Percentiles rank a stretch among this genome's conserved stretches.
Conservation (phyloP, 2,797 vertebrate species). For the Limnodromus scolopaceus region DNA sequence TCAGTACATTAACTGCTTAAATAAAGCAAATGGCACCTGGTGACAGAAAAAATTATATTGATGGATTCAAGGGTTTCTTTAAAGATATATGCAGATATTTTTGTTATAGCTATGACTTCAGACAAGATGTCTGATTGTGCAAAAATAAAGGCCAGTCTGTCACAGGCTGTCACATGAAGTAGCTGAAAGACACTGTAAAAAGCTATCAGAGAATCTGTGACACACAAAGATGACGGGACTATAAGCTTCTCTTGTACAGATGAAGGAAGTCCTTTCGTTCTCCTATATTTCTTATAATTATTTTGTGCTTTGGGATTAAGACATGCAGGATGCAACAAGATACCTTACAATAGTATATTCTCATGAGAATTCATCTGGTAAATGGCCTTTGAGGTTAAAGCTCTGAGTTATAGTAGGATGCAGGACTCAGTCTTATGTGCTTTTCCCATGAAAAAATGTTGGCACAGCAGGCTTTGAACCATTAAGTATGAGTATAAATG, state of each 20-base stretch:
- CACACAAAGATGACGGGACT: neutral
- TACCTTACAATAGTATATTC: neutral
- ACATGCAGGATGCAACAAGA: neutral
- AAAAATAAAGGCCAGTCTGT: neutral
- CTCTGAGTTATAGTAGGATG: neutral
- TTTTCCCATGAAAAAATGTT: neutral
- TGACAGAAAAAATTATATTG: neutral
- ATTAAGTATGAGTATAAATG: constrained; percentile 24
- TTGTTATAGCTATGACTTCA: neutral
- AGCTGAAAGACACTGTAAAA: neutral
- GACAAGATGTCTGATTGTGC: neutral
- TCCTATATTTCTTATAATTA: neutral
- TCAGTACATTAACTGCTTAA: neutral
- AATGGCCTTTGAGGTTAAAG: neutral
- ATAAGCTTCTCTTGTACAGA: neutral
- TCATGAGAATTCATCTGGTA: neutral
- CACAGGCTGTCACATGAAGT: neutral
- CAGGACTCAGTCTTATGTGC: neutral
- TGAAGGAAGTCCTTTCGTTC: neutral
- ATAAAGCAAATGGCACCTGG: neutral
- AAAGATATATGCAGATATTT: neutral
- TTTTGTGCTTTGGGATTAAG: neutral
- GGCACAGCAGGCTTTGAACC: neutral
- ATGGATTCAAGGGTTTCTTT: neutral
- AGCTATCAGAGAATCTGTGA: neutral